phyloP scores from a whole-genome alignment of 2,113 vertebrate genomes.

The Syngnathus scovelli region DNA sequence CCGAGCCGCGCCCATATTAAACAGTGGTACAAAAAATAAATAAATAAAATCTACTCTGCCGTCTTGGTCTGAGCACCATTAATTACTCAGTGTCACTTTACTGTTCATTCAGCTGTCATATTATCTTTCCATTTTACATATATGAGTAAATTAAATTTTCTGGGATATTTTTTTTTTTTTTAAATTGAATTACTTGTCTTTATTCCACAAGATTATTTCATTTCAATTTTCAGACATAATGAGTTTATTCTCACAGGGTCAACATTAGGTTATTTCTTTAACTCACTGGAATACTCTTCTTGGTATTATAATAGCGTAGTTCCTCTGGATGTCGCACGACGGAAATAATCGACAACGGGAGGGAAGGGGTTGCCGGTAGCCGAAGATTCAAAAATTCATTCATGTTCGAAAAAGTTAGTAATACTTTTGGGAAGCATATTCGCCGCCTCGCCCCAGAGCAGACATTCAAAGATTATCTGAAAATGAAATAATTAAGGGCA shows the following conservation, averaged over 20 bases:
- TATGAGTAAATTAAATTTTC: conserved; percentile 1
- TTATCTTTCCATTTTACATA: not conserved
- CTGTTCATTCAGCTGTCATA: conserved; percentile 9
- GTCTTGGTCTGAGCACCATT: conserved; percentile 10
- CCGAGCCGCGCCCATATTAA: not conserved
- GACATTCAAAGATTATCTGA: conserved; percentile 22
- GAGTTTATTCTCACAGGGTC: not conserved
- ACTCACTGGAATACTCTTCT: not conserved
- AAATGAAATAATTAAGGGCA: conserved; percentile 33
- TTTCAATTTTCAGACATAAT: not conserved
- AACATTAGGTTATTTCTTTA: not conserved
- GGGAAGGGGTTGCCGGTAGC: too few species aligned
- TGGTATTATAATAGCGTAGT: not conserved
- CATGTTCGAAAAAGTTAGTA: not conserved
- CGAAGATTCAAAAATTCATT: not conserved
- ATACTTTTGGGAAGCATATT: conserved; percentile 14
- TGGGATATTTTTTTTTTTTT: not conserved
- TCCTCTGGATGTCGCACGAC: too few species aligned
- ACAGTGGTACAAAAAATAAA: not conserved
- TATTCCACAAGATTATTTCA: not conserved
- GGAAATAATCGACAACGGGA: too few species aligned
- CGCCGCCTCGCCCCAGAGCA: not conserved
- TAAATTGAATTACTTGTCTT: conserved; percentile 1
- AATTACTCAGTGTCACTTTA: conserved; percentile 23
- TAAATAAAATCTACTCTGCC: not conserved